Evolutionary conservation across 35 echinoderm and acorn worm genomes (phyloP), one percentile per base, ranked within the genome.

Genomic region (Nesometra sesokonis): DNA sequence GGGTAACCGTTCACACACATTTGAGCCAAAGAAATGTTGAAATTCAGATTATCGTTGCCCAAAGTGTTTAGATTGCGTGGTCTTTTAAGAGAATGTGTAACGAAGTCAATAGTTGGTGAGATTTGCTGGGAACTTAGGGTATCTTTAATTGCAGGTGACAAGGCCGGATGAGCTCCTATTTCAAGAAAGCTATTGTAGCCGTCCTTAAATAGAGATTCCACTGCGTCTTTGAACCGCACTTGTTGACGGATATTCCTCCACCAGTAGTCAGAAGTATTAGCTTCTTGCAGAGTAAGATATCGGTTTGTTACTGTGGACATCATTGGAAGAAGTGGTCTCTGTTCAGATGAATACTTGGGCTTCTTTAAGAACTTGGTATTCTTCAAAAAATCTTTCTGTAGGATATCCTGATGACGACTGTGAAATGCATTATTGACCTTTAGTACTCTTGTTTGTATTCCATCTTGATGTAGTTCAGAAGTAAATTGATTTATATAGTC

Each of bases 341-440:
- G 36, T 3, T 83, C 7, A 5, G 3, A 9, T 3, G 34, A 30
- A 30, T 0, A 30, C n/a, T 5, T 83, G 0, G 3, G 0, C 11
- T 83, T 38, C 34, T 30, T 30, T 23, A 83, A 30, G 30, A 83
- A 83, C 4, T 3, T 37, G 3, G 37, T 83, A 13, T 83, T 83
- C 35, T 83, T 83, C 15, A 38, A 30, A n/a, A 83, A 83, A 2
- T 29, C 32, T 23, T 17, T 23, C 36, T 37, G 37, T 9, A 83
- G 17, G 27, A 17, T 30, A 38, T 83, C 81, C 36, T 83, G 81
- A 0, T 83, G 81, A 37, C 37, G 37, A 38, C 81, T 83, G 35
- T 83, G 81, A 39, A 83, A 83, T 38, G 81, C 81, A 37, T 83
- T 83, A 39, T 83, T 83, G 7, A 83, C 81, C 37, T 39, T 83